phyloP scores from a whole-genome alignment of 2,113 vertebrate genomes.

The Cervus canadensis region DNA sequence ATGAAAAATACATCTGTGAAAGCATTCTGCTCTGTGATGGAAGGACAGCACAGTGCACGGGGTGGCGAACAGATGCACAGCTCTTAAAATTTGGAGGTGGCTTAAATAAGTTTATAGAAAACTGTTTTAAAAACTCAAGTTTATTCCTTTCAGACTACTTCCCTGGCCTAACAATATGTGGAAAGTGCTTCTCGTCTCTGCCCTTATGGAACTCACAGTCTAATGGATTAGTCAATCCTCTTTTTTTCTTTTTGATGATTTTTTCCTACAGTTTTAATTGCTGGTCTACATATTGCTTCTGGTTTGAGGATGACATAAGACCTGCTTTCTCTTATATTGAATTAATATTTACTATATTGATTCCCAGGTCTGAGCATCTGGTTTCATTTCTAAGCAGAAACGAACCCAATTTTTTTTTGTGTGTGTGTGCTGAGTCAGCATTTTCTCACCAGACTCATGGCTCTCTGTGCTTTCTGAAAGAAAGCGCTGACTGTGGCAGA shows the following conservation, averaged over 20 bases:
- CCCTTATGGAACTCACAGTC: background rate
- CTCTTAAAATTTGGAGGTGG: background rate
- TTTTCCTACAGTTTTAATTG: background rate
- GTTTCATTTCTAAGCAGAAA: conserved; percentile 40
- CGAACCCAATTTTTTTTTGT: background rate
- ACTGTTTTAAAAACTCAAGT: background rate
- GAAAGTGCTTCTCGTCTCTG: background rate
- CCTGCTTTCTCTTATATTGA: background rate
- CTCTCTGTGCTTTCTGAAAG: background rate
- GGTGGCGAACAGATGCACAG: background rate
- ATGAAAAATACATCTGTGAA: background rate
- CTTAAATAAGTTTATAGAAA: background rate
- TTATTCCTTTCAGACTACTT: background rate
- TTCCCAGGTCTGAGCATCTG: conserved; percentile 17
- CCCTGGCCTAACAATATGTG: background rate
- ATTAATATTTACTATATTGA: background rate
- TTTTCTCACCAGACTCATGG: background rate
- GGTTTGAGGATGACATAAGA: background rate
- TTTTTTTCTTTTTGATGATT: background rate
- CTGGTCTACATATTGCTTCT: background rate
- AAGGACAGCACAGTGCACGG: background rate
- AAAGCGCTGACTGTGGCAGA: background rate
- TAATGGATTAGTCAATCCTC: background rate
- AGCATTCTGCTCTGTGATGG: background rate
- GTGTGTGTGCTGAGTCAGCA: background rate